phyloP scores from a whole-genome alignment of 1,140 invertebrate genomes.

The Listronotus bonariensis region DNA sequence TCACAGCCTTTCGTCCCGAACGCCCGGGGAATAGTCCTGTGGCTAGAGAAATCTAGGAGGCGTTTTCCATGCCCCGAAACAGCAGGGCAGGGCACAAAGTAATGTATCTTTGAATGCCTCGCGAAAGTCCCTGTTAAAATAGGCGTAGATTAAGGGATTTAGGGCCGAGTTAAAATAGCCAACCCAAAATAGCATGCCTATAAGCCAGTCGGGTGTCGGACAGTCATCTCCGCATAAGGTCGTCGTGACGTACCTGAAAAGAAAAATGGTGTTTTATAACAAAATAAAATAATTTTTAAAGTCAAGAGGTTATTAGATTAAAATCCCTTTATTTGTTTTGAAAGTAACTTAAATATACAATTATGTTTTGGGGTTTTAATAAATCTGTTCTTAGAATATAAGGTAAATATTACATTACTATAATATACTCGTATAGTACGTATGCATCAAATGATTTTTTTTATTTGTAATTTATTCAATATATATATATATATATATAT shows the following conservation, averaged over 20 bases:
- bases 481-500: too few species aligned
- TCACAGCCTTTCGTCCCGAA: slow-evolving; percentile 48
- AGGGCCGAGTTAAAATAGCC: slow-evolving; percentile 95
- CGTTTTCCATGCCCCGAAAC: slow-evolving; percentile 58
- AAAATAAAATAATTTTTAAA: too few species aligned
- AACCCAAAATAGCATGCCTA: slow-evolving; percentile 82
- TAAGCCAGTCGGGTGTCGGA: slow-evolving; percentile 79
- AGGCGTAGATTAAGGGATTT: slow-evolving; percentile 96
- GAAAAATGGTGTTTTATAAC: too few species aligned
- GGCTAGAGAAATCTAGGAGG: slow-evolving; percentile 54
- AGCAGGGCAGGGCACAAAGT: slow-evolving; percentile 79
- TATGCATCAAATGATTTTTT: too few species aligned
- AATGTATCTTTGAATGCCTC: slow-evolving; percentile 95
- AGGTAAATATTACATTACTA: too few species aligned
- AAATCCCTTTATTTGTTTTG: too few species aligned
- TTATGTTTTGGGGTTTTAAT: too few species aligned
- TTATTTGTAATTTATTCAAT: too few species aligned
- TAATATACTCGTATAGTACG: too few species aligned
- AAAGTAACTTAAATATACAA: too few species aligned
- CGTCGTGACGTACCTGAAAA: slow-evolving; percentile 81
- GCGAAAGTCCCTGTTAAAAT: slow-evolving; percentile 97
- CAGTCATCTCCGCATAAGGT: slow-evolving; percentile 80
- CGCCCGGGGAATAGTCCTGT: slow-evolving; percentile 43
- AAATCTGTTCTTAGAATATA: too few species aligned
- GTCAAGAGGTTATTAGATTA: too few species aligned